Percentiles rank a stretch among this genome's conserved stretches.
Conservation (phyloP, 2,113 vertebrate genomes). For the Chascanopsetta lugubris region DNA sequence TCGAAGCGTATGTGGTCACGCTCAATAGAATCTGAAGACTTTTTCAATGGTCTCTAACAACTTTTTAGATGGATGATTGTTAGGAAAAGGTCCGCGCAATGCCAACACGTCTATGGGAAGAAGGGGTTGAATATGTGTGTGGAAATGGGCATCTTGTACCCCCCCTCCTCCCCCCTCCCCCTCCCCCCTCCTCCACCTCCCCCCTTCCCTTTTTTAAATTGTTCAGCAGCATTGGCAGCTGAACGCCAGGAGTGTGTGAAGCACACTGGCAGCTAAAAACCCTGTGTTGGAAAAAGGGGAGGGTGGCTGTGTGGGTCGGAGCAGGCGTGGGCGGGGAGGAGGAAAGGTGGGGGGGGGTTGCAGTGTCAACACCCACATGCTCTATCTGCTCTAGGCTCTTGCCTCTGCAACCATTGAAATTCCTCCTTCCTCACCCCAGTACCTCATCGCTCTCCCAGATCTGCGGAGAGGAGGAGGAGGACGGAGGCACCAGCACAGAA, state of each 20-base stretch:
- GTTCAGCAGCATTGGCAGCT: slow-evolving; percentile 48
- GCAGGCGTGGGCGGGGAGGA: slow-evolving; percentile 1
- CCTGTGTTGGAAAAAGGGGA: slow-evolving; percentile 31
- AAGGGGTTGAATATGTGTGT: slow-evolving; percentile 42
- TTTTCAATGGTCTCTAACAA: slow-evolving; percentile 73
- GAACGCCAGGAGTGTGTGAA: slow-evolving; percentile 48
- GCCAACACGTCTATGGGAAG: slow-evolving; percentile 56
- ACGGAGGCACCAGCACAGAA: slow-evolving; percentile 17
- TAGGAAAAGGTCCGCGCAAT: slow-evolving; percentile 57
- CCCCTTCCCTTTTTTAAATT: slow-evolving; percentile 14
- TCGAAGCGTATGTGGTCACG: slow-evolving; percentile 68
- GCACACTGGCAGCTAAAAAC: slow-evolving; percentile 47
- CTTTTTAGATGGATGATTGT: slow-evolving; percentile 69
- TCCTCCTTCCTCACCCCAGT: slow-evolving; percentile 14
- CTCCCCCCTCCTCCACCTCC: slow-evolving; percentile 36
- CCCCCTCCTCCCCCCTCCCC: slow-evolving; percentile 43
- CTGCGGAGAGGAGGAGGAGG: slow-evolving; percentile 14
- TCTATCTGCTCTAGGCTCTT: slow-evolving; percentile 34
- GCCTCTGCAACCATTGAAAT: slow-evolving; percentile 23
- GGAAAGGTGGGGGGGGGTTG: slow-evolving; percentile 15
- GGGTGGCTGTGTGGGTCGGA: slow-evolving; percentile 22
- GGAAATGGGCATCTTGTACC: slow-evolving; percentile 58
- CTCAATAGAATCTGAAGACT: slow-evolving; percentile 72
- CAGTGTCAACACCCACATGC: slow-evolving; percentile 61
- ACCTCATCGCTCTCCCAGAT: slow-evolving; percentile 28